Evolutionary conservation across 1,140 invertebrate genomes (phyloP).

Genomic region (Aradophagus sp.): DNA sequence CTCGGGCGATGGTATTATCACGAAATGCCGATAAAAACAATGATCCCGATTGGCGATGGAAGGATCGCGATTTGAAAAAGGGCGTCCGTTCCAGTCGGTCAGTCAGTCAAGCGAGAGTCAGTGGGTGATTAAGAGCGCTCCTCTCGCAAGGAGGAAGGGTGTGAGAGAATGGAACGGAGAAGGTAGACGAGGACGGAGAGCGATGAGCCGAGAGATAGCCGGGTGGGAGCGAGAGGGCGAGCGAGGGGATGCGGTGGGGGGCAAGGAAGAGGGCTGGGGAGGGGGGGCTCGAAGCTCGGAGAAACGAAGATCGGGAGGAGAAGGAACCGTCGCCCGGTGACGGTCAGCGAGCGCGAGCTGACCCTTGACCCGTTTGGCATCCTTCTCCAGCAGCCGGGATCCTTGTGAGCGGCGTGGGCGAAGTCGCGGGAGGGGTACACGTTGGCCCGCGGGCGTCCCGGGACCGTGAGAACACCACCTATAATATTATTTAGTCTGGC

Average conservation of each 20-base stretch:
- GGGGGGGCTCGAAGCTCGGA: constrained; percentile 38
- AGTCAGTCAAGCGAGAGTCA: constrained; percentile 64
- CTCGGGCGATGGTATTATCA: not conserved
- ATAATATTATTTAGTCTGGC: constrained; percentile 76
- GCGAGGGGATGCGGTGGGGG: constrained; percentile 9
- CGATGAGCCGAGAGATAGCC: constrained; percentile 24
- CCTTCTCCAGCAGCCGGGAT: constrained; percentile 58
- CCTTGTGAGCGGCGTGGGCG: constrained; percentile 67
- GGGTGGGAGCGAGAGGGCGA: constrained; percentile 9
- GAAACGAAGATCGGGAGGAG: constrained; percentile 59
- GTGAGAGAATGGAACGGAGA: constrained; percentile 51
- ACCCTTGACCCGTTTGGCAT: constrained; percentile 69
- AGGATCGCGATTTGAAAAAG: constrained; percentile 26
- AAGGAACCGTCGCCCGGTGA: constrained; percentile 72
- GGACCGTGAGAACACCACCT: constrained; percentile 76
- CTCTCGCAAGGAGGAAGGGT: constrained; percentile 50
- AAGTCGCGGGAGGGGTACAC: constrained; percentile 68
- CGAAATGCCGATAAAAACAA: constrained; percentile 26
- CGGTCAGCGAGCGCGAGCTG: constrained; percentile 74
- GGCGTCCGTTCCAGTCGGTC: constrained; percentile 61
- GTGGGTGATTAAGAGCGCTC: constrained; percentile 67
- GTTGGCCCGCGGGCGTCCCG: constrained; percentile 74
- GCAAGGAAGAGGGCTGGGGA: not conserved
- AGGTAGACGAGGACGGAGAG: constrained; percentile 37
- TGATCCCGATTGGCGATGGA: constrained; percentile 2